These are phyloP conservation scores for Microctonus aethiopoides DNA, from an alignment of 2,888 invertebrate species.

Conservation along the genomic window DNA sequence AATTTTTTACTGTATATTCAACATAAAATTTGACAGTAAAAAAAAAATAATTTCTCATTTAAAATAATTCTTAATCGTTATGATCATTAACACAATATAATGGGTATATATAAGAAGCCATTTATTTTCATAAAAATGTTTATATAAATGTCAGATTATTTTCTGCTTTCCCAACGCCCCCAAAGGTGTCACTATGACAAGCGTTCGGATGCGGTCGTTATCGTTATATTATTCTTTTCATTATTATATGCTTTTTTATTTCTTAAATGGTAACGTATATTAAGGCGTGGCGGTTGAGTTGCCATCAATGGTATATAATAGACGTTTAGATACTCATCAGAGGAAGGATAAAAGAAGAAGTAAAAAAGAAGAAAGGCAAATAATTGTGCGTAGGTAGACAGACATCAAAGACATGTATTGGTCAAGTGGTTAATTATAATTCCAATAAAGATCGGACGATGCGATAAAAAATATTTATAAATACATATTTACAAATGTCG, in stretches of 20 bases:
- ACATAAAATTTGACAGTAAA: no score
- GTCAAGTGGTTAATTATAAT: conserved; percentile 45
- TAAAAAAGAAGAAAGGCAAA: no score
- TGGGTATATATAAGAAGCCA: no score
- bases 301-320: not conserved
- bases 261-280: conserved; percentile 4
- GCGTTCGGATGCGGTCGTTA: conserved; percentile 25
- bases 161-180: conserved; percentile 8
- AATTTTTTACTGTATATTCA: no score
- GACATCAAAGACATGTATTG: not conserved
- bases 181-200: conserved; percentile 3
- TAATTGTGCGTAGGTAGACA: not conserved
- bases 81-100: no score
- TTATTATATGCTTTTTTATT: not conserved
- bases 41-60: no score
- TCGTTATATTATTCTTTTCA: conserved; percentile 6
- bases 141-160: conserved; percentile 20
- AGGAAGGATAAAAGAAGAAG: not conserved
- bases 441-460: conserved; percentile 43
- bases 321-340: conserved; percentile 20
- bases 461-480: conserved; percentile 34
- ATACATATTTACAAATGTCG: not conserved
- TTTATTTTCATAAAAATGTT: not conserved
- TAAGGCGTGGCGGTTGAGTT: conserved; percentile 33
- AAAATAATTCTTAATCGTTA: no score